Percentiles rank a stretch among this genome's conserved stretches.
Evolutionary conservation across 2,797 vertebrate genomes (phyloP).

Genomic region (Lophotriccus pileatus): DNA sequence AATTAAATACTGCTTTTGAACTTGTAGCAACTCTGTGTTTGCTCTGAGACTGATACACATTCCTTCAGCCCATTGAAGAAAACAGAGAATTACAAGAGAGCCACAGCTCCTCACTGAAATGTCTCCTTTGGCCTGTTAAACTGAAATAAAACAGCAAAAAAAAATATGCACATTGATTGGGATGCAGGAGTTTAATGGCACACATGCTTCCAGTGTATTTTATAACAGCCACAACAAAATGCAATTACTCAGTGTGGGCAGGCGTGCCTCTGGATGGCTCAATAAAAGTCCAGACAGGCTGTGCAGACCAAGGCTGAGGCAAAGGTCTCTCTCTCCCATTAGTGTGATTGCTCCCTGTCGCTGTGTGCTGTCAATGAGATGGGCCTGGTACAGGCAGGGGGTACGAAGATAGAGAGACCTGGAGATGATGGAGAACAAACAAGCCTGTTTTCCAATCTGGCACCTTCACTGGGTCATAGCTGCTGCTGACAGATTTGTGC

Average conservation of each 20-base stretch:
- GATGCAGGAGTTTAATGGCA: neutral
- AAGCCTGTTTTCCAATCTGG: neutral
- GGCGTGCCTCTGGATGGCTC: neutral
- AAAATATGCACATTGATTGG: neutral
- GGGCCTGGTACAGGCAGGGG: rapidly evolving
- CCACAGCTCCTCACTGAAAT: neutral
- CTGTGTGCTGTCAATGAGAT: rapidly evolving
- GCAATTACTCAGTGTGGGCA: neutral
- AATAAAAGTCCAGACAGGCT: neutral
- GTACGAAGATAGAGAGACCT: neutral
- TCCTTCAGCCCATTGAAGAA: neutral
- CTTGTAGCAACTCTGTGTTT: neutral
- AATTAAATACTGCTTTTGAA: neutral
- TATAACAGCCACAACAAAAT: slow-evolving; percentile 22
- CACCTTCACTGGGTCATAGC: rapidly evolving
- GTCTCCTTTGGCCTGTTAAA: slow-evolving; percentile 17
- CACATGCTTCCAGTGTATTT: slow-evolving; percentile 36
- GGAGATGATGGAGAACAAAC: neutral
- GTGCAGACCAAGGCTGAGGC: neutral
- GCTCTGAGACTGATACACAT: neutral
- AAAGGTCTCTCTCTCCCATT: neutral
- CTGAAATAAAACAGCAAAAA: neutral
- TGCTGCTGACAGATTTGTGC: rapidly evolving
- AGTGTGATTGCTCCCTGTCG: neutral
- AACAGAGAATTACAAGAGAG: neutral